These are phyloP conservation scores for Epinephelus fuscoguttatus DNA, from an alignment of 2,113 vertebrate genomes.

Conservation along the genomic window DNA sequence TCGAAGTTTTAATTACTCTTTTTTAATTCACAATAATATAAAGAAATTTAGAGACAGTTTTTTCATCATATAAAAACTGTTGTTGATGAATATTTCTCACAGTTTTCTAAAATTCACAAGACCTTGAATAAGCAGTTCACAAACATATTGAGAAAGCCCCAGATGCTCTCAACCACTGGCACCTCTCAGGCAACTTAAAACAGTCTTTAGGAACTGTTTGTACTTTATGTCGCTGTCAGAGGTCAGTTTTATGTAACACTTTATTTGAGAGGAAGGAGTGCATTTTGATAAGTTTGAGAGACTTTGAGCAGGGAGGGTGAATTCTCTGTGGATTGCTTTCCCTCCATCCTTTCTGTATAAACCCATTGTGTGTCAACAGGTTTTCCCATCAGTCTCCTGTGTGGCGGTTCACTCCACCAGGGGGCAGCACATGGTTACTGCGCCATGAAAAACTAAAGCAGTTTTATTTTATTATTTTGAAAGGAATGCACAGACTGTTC, in stretches of 20 bases:
- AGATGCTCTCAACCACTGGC: too few relatives aligned
- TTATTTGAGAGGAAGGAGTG: constrained; percentile 21
- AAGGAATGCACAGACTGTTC: not conserved
- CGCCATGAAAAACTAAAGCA: not conserved
- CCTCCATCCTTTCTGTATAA: constrained; percentile 40
- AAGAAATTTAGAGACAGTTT: too few relatives aligned
- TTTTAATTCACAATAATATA: too few relatives aligned
- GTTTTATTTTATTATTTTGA: not conserved
- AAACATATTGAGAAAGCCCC: too few relatives aligned
- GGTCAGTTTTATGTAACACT: not conserved
- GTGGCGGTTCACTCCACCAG: not conserved
- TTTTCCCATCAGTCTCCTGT: constrained; percentile 6
- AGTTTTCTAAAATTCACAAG: too few relatives aligned
- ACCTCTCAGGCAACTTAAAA: too few relatives aligned
- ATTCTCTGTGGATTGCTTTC: constrained; percentile 69
- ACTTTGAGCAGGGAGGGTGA: constrained; percentile 5
- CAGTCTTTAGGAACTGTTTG: not conserved
- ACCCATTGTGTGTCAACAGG: constrained; percentile 17
- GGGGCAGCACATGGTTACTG: constrained; percentile 19
- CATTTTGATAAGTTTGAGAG: not conserved
- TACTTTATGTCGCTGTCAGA: too few relatives aligned
- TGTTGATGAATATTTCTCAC: too few relatives aligned
- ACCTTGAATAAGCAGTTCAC: too few relatives aligned
- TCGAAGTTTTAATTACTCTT: too few relatives aligned
- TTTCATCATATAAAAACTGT: too few relatives aligned